Evolutionary conservation across 2,113 vertebrate genomes (phyloP), one percentile per base, ranked within the genome.

Genomic region (Eulemur macaco): DNA sequence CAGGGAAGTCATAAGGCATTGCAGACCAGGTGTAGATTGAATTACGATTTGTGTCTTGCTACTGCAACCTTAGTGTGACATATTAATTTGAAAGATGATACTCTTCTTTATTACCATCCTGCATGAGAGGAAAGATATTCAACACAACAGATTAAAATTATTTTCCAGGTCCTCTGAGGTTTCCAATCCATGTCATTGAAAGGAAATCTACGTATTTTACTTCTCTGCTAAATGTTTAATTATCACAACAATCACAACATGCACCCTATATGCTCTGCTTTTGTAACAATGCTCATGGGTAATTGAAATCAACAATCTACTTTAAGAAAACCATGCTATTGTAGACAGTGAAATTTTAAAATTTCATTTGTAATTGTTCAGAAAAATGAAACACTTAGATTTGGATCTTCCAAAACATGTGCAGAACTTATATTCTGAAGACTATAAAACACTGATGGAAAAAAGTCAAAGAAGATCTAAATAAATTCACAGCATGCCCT

Each of bases 251-350:
- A 74, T 93, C 60, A 94, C 42, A 92, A 71, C 13, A 80, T 9
- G n/a, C 2, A 18, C 21, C 3, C n/a, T 66, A 31, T 42, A 27
- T 80, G 60, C 45, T 76, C 80, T 96, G 69, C 78, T 58, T 91
- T 97, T 42, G 91, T 86, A 86, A 83, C 78, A 96, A 47, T 50
- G 66, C 60, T 89, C 82, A 63, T 42, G 50, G 76, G 37, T 89
- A 95, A 93, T 91, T 94, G 64, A 97, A 97, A 98, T 97, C 89
- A 97, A 86, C 21, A 63, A 91, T 95, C 95, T 98, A 94, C 96
- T 98, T 98, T 96, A 94, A 66, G 97, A 85, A 98, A 98, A 96
- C 0, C 10, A 45, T 92, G 37, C 37, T 37, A 37, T 37, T 34
- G 47, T 25, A 63, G 58, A 20, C 18, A 80, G 27, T 23, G 17